A percentile compares a stretch with the other conserved stretches of the same genome.
These are phyloP conservation scores for Copidosoma aretas DNA, from an alignment of 2,888 invertebrate genomes.

Conservation along the genomic window DNA sequence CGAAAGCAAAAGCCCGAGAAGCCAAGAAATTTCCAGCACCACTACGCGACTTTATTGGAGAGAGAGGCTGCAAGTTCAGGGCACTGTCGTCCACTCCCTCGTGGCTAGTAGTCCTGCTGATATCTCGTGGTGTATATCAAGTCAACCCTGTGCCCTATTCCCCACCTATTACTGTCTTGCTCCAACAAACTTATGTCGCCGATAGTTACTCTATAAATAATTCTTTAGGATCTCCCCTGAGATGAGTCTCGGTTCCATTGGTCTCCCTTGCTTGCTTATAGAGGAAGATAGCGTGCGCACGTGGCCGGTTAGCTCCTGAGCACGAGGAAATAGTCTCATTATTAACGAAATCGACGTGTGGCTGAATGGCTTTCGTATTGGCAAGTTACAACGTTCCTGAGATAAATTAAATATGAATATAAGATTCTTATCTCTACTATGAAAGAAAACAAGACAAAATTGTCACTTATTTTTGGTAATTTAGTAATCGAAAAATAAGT, in stretches of 20 bases:
- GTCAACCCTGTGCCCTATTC: conserved; percentile 5
- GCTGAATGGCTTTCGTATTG: not conserved
- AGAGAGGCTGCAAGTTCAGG: too few species aligned
- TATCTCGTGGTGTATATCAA: not conserved
- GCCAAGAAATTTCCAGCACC: too few species aligned
- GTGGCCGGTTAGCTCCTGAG: not conserved
- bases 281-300: not conserved
- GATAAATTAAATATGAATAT: too few species aligned
- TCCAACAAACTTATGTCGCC: conserved; percentile 56
- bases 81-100: not conserved
- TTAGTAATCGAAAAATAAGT: too few species aligned
- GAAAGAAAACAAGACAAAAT: too few species aligned
- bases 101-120: not conserved
- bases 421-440: too few species aligned
- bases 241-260: not conserved
- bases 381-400: not conserved
- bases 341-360: not conserved
- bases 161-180: conserved; percentile 19
- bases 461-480: too few species aligned
- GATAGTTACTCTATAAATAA: conserved; percentile 57
- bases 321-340: not conserved
- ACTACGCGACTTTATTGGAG: too few species aligned
- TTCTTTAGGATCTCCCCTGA: conserved; percentile 40
- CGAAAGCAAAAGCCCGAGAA: too few species aligned
- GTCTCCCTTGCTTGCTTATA: not conserved